Evolutionary conservation across 2,797 vertebrate species (phyloP).

Genomic region (Notoglanidium macrostoma): DNA sequence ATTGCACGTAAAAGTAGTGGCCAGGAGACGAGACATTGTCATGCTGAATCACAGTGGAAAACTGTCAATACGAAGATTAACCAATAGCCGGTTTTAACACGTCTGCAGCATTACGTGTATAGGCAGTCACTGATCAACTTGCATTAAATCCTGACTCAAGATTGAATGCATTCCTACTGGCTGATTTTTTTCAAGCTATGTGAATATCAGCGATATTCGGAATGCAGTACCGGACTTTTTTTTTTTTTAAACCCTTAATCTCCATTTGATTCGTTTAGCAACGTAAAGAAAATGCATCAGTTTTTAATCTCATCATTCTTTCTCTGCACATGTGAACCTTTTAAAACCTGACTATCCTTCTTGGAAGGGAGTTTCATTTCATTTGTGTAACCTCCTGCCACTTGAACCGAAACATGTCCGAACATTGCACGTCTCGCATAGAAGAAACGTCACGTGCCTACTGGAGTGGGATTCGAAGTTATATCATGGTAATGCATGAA

Average conservation of each 20-base stretch:
- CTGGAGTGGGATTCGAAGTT: background rate
- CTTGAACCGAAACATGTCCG: background rate
- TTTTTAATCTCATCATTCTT: background rate
- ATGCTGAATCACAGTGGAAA: background rate
- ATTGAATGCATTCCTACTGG: background rate
- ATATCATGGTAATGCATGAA: background rate
- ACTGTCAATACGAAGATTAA: background rate
- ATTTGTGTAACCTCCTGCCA: slow-evolving; percentile 14
- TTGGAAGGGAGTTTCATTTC: background rate
- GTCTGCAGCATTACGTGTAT: background rate
- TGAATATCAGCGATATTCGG: background rate
- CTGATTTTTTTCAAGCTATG: background rate
- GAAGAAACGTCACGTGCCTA: background rate
- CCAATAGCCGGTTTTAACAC: slow-evolving; percentile 16
- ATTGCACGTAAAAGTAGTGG: slow-evolving; percentile 32
- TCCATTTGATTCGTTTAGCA: background rate
- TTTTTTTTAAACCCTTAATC: background rate
- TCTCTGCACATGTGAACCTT: background rate
- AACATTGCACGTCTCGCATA: background rate
- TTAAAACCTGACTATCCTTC: background rate
- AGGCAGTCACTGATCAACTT: background rate
- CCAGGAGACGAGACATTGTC: background rate
- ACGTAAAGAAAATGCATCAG: background rate
- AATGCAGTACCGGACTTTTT: background rate
- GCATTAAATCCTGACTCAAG: background rate